A percentile compares a stretch with the other conserved stretches of the same genome.
Evolutionary conservation across 2,797 vertebrate genomes (phyloP).

Genomic region (Sebastes steindachneri): DNA sequence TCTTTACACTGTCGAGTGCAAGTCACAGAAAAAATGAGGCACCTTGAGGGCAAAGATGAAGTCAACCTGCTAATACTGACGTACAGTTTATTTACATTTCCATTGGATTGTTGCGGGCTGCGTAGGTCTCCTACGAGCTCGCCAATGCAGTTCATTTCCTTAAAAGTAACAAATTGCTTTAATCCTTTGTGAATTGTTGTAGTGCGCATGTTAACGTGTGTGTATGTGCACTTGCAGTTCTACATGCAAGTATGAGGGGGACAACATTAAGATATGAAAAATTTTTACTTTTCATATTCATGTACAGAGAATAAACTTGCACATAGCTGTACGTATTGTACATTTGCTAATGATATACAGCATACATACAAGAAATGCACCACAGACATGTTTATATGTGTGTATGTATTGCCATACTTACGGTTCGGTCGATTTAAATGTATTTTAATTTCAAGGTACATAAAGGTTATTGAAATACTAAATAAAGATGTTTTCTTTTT

Average conservation of each 20-base stretch:
- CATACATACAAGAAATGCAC: constrained; percentile 80
- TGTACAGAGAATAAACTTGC: constrained; percentile 85
- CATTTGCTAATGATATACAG: constrained; percentile 84
- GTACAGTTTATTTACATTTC: constrained; percentile 88
- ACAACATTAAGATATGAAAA: constrained; percentile 68
- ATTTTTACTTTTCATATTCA: constrained; percentile 83
- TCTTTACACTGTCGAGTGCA: constrained; percentile 94
- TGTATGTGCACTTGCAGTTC: constrained; percentile 80
- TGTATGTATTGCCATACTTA: constrained; percentile 86
- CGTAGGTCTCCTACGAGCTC: constrained; percentile 88
- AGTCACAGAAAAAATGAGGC: constrained; percentile 86
- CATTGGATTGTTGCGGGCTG: constrained; percentile 88
- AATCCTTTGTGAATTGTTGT: constrained; percentile 80
- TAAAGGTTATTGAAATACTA: constrained; percentile 78
- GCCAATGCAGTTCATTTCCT: constrained; percentile 72
- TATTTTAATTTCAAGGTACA: constrained; percentile 85
- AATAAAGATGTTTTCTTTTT: constrained; percentile 83
- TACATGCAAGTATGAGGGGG: constrained; percentile 76
- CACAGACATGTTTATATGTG: constrained; percentile 86
- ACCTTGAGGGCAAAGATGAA: constrained; percentile 86
- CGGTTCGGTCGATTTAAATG: constrained; percentile 85
- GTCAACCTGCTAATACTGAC: constrained; percentile 87
- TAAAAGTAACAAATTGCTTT: constrained; percentile 78
- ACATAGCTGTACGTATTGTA: constrained; percentile 87
- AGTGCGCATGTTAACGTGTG: constrained; percentile 81